phyloP scores from a whole-genome alignment of 1,140 invertebrate species.

The Whitmania pigra region DNA sequence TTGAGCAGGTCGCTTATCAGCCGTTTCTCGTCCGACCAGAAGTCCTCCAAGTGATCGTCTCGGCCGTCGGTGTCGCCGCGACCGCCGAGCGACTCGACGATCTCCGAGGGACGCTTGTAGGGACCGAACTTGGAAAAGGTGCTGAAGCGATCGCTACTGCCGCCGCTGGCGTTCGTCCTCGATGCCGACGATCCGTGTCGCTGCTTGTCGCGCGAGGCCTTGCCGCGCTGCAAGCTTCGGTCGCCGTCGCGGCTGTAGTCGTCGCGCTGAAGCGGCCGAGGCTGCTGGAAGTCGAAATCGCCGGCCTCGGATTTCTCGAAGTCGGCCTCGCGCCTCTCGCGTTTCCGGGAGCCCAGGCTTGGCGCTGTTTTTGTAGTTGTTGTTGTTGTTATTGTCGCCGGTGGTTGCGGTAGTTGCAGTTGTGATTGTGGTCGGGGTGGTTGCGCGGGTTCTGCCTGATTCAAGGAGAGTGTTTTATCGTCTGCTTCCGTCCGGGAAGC shows the following conservation, averaged over 20 bases:
- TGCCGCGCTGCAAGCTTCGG: background rate
- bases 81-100: background rate
- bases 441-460: background rate
- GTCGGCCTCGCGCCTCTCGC: no score
- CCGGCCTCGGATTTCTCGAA: background rate
- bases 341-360: background rate
- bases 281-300: background rate
- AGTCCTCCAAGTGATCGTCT: background rate
- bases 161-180: background rate
- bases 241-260: background rate
- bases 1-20: constrained; percentile 25
- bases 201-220: background rate
- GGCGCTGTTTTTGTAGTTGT: constrained; percentile 3
- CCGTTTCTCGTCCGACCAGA: constrained; percentile 25
- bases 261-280: background rate
- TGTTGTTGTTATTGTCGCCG: background rate
- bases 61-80: background rate
- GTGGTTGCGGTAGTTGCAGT: background rate
- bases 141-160: background rate
- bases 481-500: background rate
- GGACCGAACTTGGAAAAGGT: no score
- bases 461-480: constrained; percentile 1
- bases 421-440: background rate
- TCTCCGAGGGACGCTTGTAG: background rate
- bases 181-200: background rate